phyloP scores from a whole-genome alignment of 2,797 vertebrate genomes.

The Phyllotis vaccarum region DNA sequence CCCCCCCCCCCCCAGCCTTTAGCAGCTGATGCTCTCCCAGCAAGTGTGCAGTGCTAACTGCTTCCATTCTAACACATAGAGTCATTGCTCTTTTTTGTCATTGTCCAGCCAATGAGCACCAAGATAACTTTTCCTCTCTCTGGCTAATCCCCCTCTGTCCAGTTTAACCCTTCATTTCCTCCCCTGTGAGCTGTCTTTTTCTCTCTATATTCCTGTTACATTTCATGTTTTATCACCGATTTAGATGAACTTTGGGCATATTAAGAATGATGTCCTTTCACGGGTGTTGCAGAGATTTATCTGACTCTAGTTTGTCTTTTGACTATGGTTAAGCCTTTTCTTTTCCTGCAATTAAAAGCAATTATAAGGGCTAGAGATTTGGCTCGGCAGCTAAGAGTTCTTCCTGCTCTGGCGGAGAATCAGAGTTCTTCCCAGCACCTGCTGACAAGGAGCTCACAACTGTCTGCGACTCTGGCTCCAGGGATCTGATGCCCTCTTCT shows the following conservation, averaged over 20 bases:
- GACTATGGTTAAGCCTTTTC: not conserved
- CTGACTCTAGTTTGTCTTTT: not conserved
- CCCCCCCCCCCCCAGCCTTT: not conserved
- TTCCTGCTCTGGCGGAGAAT: not conserved
- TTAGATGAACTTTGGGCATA: slow-evolving; percentile 1
- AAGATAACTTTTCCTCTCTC: slow-evolving; percentile 29
- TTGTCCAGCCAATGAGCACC: slow-evolving; percentile 23
- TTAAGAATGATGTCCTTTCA: not conserved
- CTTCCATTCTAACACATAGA: not conserved
- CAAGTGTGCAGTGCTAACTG: not conserved
- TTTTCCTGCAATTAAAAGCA: not conserved
- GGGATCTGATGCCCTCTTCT: not conserved
- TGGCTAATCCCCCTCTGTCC: not conserved
- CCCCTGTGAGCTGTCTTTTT: not conserved
- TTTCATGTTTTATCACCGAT: slow-evolving; percentile 40
- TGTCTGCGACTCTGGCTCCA: not conserved
- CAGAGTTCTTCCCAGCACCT: not conserved
- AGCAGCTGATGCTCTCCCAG: not conserved
- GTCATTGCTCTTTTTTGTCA: not conserved
- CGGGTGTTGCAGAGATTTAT: not conserved
- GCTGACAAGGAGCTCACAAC: not conserved
- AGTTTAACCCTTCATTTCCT: slow-evolving; percentile 38
- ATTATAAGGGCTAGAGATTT: not conserved
- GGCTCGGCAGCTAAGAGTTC: not conserved
- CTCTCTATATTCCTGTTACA: not conserved